Percentiles rank a stretch among this genome's conserved stretches.
Conservation (phyloP, 2,797 vertebrate genomes). For the Decapterus maruadsi region DNA sequence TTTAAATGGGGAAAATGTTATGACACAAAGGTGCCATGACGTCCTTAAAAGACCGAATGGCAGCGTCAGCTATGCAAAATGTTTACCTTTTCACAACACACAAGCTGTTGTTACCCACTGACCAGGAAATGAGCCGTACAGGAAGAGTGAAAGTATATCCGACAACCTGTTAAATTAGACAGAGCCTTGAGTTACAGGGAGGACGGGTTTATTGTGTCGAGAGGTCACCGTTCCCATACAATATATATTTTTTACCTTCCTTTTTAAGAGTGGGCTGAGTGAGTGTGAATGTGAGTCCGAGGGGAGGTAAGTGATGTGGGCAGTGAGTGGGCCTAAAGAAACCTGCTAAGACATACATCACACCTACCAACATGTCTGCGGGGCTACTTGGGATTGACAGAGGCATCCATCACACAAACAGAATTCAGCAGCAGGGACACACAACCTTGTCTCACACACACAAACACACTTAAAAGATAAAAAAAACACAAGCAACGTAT, state of each 20-base stretch:
- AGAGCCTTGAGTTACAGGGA: too few relatives aligned
- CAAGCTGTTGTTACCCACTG: background rate
- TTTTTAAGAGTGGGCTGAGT: background rate
- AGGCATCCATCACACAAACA: slow-evolving; percentile 36
- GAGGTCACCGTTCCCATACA: too few relatives aligned
- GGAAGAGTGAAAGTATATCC: background rate
- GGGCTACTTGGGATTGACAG: slow-evolving; percentile 26
- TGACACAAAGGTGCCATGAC: background rate
- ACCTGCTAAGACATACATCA: slow-evolving; percentile 24
- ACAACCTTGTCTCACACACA: background rate
- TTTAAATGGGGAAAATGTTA: background rate
- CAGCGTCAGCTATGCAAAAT: background rate
- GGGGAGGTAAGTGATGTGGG: background rate
- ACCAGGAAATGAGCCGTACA: background rate
- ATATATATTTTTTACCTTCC: background rate
- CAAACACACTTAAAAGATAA: background rate
- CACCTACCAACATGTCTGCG: slow-evolving; percentile 23
- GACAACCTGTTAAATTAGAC: too few relatives aligned
- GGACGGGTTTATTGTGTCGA: too few relatives aligned
- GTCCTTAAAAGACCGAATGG: slow-evolving; percentile 1
- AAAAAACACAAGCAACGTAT: background rate
- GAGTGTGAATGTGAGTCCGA: background rate
- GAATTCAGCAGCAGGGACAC: background rate
- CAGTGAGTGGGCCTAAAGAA: slow-evolving; percentile 11
- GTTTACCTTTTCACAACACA: background rate